Percentiles rank a stretch among this genome's conserved stretches.
phyloP scores from a whole-genome alignment of 2,888 invertebrate species.

The Perithous albicinctus region DNA sequence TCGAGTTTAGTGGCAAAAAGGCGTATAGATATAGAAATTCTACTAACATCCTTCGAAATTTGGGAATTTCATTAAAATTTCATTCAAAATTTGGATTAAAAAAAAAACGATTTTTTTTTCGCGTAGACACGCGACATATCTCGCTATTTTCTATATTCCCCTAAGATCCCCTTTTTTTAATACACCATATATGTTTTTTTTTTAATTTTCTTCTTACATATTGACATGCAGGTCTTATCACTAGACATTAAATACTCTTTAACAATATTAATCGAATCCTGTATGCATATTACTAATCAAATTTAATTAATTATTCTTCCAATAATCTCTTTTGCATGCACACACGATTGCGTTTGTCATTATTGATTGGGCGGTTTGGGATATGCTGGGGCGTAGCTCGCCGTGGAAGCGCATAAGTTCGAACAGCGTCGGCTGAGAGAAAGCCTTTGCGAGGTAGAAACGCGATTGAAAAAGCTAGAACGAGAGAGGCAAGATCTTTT shows the following conservation, averaged over 20 bases:
- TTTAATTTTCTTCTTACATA: not conserved
- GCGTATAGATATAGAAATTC: no score
- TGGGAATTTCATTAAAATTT: no score
- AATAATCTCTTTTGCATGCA: slow-evolving; percentile 48
- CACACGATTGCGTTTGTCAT: slow-evolving; percentile 44
- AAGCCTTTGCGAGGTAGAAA: slow-evolving; percentile 85
- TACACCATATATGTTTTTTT: no score
- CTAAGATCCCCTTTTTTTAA: no score
- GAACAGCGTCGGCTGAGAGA: slow-evolving; percentile 86
- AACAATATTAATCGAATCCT: slow-evolving; percentile 2
- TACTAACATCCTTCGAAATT: no score
- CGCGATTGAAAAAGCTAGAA: slow-evolving; percentile 86
- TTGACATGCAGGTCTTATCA: not conserved
- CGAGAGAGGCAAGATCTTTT: slow-evolving; percentile 86
- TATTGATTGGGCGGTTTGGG: slow-evolving; percentile 64
- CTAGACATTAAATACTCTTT: slow-evolving; percentile 1
- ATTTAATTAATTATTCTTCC: slow-evolving; percentile 15
- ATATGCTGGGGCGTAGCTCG: slow-evolving; percentile 74
- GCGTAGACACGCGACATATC: no score
- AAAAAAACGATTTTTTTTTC: no score
- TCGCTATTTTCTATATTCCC: no score
- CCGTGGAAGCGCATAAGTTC: slow-evolving; percentile 84
- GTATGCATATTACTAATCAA: slow-evolving; percentile 5
- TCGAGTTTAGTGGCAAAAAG: no score
- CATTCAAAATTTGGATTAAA: no score